Percentiles rank a stretch among this genome's conserved stretches.
phyloP scores from a whole-genome alignment of 92 coral and sea anemone genomes.

The Bergia sp. region DNA sequence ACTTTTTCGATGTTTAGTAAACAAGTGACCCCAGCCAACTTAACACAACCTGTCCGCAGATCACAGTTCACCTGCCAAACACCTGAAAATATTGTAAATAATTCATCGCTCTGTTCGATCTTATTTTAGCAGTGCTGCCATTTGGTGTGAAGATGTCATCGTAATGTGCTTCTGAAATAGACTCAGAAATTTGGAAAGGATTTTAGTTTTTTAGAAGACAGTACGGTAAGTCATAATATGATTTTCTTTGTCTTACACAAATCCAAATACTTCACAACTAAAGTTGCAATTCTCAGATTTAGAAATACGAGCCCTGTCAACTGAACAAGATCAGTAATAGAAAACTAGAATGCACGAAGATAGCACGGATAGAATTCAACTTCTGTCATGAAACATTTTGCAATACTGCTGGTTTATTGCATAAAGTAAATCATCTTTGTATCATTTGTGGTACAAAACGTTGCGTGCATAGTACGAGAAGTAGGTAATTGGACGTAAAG shows the following conservation, averaged over 20 bases:
- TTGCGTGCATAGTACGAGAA: background rate
- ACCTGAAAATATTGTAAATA: slow-evolving; percentile 30
- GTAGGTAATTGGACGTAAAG: background rate
- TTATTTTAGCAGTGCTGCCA: slow-evolving; percentile 32
- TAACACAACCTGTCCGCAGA: slow-evolving; percentile 11
- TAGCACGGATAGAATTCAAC: background rate
- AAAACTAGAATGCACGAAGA: background rate
- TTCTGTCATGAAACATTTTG: background rate
- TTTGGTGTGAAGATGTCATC: slow-evolving; percentile 9
- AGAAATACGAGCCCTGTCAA: no score
- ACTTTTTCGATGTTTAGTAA: background rate
- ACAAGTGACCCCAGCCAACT: background rate
- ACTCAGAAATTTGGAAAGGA: background rate
- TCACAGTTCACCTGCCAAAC: slow-evolving; percentile 26
- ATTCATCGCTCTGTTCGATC: slow-evolving; percentile 1
- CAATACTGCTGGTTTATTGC: background rate
- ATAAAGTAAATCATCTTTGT: no score
- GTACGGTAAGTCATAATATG: background rate
- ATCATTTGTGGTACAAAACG: background rate
- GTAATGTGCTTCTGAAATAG: slow-evolving; percentile 1
- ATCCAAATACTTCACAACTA: background rate
- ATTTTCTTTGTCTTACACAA: background rate
- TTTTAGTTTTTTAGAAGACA: background rate
- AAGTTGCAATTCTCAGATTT: background rate
- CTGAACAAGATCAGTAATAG: background rate